phyloP scores from a whole-genome alignment of 2,113 vertebrate genomes.

The Podarcis raffonei region DNA sequence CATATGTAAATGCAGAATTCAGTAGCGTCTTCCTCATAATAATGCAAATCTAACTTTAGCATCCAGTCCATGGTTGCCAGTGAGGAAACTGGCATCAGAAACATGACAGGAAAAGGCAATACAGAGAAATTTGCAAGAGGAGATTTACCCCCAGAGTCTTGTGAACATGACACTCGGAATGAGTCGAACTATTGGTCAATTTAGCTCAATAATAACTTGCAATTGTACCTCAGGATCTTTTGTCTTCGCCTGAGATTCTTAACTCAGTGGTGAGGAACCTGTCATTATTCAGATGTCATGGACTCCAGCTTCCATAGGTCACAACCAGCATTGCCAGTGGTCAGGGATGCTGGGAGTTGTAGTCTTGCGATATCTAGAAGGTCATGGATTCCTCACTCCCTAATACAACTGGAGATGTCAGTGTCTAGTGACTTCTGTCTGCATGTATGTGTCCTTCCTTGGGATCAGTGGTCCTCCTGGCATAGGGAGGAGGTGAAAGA shows the following conservation, averaged over 20 bases:
- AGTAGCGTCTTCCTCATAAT: slow-evolving; percentile 43
- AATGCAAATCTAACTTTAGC: slow-evolving; percentile 49
- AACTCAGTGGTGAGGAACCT: not conserved
- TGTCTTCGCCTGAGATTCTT: not conserved
- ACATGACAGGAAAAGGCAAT: slow-evolving; percentile 43
- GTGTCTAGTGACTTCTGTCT: not conserved
- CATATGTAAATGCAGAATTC: slow-evolving; percentile 48
- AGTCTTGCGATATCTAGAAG: too few relatives aligned
- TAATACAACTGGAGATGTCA: not conserved
- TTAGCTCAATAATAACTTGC: not conserved
- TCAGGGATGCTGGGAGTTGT: not conserved
- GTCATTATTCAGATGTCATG: not conserved
- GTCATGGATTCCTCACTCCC: too few relatives aligned
- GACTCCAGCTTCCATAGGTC: not conserved
- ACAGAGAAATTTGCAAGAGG: slow-evolving; percentile 28
- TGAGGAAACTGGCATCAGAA: slow-evolving; percentile 51
- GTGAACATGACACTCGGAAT: not conserved
- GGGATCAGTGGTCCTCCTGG: not conserved
- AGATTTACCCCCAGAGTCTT: not conserved
- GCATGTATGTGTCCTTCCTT: not conserved
- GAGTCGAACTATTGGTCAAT: not conserved
- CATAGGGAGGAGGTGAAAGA: not conserved
- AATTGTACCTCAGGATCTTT: not conserved
- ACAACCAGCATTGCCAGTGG: not conserved
- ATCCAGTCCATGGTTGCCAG: slow-evolving; percentile 37